Conservation (phyloP, 2,888 invertebrate species). For the Listrodromus nycthemerus region DNA sequence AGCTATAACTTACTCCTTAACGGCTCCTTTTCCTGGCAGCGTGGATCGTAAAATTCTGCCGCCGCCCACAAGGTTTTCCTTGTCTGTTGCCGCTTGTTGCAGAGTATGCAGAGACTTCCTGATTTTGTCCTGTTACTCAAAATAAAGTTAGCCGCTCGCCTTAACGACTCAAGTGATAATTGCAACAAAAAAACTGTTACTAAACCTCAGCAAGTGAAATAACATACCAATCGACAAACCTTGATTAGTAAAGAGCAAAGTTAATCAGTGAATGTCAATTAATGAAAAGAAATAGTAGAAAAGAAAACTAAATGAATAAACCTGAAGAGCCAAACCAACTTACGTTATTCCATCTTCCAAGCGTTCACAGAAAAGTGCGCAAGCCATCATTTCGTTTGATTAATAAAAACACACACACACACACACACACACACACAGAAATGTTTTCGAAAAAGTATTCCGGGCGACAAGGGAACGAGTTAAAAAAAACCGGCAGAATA, state of each 20-base stretch:
- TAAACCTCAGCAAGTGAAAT: no score
- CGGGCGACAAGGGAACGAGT: no score
- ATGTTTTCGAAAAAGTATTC: no score
- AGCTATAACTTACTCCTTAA: slow-evolving; percentile 71
- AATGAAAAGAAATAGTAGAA: background rate
- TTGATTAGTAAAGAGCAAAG: background rate
- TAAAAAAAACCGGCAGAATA: background rate
- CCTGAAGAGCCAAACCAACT: background rate
- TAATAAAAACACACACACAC: background rate
- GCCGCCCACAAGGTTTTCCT: slow-evolving; percentile 89
- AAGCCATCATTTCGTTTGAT: background rate
- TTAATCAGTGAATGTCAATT: background rate
- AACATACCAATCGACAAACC: slow-evolving; percentile 6
- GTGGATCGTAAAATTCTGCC: slow-evolving; percentile 85
- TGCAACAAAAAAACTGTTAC: slow-evolving; percentile 1
- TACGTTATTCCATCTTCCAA: slow-evolving; percentile 64
- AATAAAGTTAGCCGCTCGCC: background rate
- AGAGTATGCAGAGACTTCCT: slow-evolving; percentile 91
- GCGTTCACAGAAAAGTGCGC: background rate
- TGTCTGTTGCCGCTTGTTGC: slow-evolving; percentile 90
- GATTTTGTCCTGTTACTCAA: slow-evolving; percentile 72
- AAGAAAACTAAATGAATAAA: background rate
- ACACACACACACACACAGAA: no score
- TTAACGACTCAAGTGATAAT: background rate
- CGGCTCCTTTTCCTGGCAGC: slow-evolving; percentile 66